Percentiles rank a stretch among this genome's conserved stretches.
Evolutionary conservation across 2,113 vertebrate species (phyloP).

Genomic region (Rostratula benghalensis): DNA sequence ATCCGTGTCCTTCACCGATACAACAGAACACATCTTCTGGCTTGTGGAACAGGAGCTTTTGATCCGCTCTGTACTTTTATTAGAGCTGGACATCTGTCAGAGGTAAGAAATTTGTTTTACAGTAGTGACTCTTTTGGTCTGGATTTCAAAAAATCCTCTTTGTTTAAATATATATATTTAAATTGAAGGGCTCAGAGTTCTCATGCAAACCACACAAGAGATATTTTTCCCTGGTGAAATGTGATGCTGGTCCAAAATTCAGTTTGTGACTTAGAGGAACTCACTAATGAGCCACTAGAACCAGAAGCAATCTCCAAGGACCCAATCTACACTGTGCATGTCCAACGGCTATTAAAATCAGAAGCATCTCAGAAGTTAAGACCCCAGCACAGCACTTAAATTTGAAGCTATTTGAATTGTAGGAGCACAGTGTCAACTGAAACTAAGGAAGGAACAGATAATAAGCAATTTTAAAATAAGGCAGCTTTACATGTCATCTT

Average conservation of each 20-base stretch:
- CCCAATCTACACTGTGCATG: background rate
- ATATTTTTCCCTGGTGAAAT: background rate
- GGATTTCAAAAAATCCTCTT: background rate
- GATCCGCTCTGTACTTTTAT: slow-evolving; percentile 86
- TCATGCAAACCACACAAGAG: background rate
- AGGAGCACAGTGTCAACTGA: background rate
- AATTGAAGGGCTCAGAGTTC: background rate
- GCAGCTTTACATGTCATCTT: background rate
- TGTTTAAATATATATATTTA: background rate
- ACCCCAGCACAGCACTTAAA: background rate
- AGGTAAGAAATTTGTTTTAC: slow-evolving; percentile 73
- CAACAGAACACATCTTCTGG: slow-evolving; percentile 91
- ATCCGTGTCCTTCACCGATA: slow-evolving; percentile 90
- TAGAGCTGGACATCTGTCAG: slow-evolving; percentile 79
- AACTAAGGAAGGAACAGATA: background rate
- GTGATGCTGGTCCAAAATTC: background rate
- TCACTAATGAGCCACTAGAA: background rate
- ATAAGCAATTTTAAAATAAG: background rate
- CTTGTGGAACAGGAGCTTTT: slow-evolving; percentile 94
- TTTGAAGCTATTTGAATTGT: background rate
- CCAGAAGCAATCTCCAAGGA: background rate
- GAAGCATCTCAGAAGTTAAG: background rate
- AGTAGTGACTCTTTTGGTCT: background rate
- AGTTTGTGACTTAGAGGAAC: background rate
- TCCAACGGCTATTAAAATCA: background rate